These are phyloP conservation scores for Tangara arthus DNA, from an alignment of 2,797 vertebrate species.

Conservation along the genomic window DNA sequence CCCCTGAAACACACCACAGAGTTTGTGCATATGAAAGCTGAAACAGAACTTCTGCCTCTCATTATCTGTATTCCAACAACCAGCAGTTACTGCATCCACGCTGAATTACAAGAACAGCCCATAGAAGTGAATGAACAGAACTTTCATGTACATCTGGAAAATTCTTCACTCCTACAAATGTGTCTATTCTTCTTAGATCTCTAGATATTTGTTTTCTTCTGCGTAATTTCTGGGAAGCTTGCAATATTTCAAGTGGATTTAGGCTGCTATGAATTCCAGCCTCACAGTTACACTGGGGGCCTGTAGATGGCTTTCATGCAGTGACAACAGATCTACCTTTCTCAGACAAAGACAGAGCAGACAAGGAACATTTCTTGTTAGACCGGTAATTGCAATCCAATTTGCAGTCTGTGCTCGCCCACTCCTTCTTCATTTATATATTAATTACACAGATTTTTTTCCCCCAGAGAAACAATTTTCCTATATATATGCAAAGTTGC, in stretches of 20 bases:
- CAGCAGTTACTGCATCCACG: neutral
- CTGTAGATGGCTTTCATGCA: neutral
- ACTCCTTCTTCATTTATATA: slow-evolving; percentile 1
- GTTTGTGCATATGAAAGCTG: neutral
- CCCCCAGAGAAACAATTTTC: neutral
- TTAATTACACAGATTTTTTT: neutral
- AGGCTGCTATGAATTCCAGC: neutral
- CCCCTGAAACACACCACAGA: neutral
- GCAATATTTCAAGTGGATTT: neutral
- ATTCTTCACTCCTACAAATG: neutral
- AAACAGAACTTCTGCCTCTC: neutral
- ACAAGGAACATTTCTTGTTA: neutral
- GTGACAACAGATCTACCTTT: neutral
- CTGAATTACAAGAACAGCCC: neutral
- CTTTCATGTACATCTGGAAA: neutral
- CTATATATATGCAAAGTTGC: neutral
- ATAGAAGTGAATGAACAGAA: neutral
- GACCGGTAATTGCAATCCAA: neutral
- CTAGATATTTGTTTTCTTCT: neutral
- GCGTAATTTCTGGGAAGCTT: neutral
- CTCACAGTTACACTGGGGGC: neutral
- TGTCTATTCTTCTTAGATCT: neutral
- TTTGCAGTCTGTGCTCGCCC: neutral
- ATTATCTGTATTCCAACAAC: neutral
- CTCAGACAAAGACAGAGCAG: neutral